These are phyloP conservation scores for Andricus curvator DNA, from an alignment of 2,888 invertebrate species.

Conservation along the genomic window DNA sequence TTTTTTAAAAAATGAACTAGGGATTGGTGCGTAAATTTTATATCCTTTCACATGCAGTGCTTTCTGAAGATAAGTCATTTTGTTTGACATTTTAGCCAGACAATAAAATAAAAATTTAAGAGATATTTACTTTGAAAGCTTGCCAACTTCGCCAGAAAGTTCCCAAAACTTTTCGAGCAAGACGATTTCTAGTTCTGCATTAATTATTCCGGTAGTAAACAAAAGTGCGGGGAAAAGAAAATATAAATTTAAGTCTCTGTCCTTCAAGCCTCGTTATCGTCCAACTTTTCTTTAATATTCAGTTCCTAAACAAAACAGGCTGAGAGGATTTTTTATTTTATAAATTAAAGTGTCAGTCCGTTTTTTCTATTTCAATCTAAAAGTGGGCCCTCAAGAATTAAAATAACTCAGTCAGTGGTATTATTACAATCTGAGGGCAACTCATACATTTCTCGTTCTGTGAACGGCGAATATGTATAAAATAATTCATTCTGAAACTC, in stretches of 20 bases:
- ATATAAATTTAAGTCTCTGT: neutral
- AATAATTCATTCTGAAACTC: neutral
- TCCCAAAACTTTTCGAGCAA: neutral
- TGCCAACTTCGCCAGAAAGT: neutral
- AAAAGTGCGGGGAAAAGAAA: neutral
- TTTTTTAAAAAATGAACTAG: no score
- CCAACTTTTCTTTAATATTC: neutral
- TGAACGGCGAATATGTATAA: neutral
- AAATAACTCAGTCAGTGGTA: neutral
- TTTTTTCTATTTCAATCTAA: neutral
- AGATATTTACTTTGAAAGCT: conserved; percentile 1
- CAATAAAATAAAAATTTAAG: conserved; percentile 5
- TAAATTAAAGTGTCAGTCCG: neutral
- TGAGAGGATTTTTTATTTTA: neutral
- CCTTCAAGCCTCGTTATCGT: neutral
- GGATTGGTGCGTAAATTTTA: neutral
- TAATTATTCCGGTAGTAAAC: conserved; percentile 1
- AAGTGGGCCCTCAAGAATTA: neutral
- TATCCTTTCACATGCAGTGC: neutral
- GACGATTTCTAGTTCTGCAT: neutral
- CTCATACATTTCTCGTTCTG: neutral
- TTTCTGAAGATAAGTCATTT: neutral
- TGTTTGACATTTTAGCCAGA: neutral
- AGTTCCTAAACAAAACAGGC: neutral
- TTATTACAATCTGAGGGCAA: neutral